phyloP scores from a whole-genome alignment of 2,888 invertebrate species.

The Drosophila hamatofila region DNA sequence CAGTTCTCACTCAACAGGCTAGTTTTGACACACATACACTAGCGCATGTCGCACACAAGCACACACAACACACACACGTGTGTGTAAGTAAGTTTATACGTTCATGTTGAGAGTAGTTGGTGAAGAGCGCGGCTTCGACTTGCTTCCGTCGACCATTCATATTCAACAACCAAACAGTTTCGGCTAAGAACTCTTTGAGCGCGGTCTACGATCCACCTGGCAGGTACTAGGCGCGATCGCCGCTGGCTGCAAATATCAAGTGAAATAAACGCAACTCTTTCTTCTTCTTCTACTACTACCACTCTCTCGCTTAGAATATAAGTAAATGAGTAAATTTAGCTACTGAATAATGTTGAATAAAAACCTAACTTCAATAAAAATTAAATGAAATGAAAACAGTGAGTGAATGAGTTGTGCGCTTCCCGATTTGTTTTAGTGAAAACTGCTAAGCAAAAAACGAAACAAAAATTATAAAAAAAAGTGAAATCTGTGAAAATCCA shows the following conservation, averaged over 20 bases:
- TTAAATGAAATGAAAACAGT: slow-evolving; percentile 1
- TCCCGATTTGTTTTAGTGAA: slow-evolving; percentile 4
- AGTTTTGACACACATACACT: neutral
- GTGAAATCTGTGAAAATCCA: neutral
- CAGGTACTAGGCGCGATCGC: slow-evolving; percentile 39
- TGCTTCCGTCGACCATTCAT: slow-evolving; percentile 63
- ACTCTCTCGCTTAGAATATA: neutral
- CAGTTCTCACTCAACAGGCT: slow-evolving; percentile 7
- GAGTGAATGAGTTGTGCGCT: slow-evolving; percentile 12
- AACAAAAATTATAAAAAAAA: neutral
- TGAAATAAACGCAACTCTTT: slow-evolving; percentile 26
- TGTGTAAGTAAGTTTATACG: neutral
- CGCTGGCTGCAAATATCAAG: slow-evolving; percentile 25
- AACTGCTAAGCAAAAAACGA: neutral
- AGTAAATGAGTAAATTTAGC: neutral
- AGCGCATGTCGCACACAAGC: neutral
- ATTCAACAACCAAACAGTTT: slow-evolving; percentile 78
- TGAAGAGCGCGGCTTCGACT: slow-evolving; percentile 48
- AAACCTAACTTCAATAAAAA: neutral
- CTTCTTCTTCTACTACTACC: neutral
- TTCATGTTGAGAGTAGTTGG: slow-evolving; percentile 13
- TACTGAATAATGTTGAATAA: neutral
- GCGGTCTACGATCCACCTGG: slow-evolving; percentile 73
- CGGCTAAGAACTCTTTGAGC: slow-evolving; percentile 83
- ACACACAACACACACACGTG: slow-evolving; percentile 1